phyloP scores from a whole-genome alignment of 1,140 invertebrate genomes.

The Drusus annulatus region DNA sequence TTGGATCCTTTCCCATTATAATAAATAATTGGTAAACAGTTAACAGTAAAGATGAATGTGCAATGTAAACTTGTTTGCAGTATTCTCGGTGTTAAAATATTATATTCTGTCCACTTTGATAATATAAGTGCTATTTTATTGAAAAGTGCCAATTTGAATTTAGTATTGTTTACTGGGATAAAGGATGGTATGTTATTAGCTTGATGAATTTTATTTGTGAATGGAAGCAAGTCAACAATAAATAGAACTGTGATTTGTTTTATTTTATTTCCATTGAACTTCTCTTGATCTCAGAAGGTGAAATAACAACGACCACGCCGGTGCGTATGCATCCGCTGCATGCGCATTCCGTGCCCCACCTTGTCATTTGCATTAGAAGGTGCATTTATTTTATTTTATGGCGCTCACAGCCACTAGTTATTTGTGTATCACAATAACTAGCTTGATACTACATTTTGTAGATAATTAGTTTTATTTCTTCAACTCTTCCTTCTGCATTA shows the following conservation, averaged over 20 bases:
- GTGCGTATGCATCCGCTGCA: not conserved
- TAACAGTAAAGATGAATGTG: conserved; percentile 39
- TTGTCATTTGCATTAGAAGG: conserved; percentile 57
- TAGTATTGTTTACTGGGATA: conserved; percentile 49
- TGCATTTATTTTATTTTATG: conserved; percentile 57
- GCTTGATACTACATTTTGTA: conserved; percentile 53
- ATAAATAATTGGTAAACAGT: not conserved
- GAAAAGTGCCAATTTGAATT: conserved; percentile 58
- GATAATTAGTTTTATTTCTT: conserved; percentile 54
- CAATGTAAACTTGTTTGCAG: conserved; percentile 44
- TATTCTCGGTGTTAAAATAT: conserved; percentile 49
- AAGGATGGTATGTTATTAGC: conserved; percentile 33
- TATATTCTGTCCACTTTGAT: conserved; percentile 54
- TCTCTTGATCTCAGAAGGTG: conserved; percentile 58
- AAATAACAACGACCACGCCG: conserved; percentile 55
- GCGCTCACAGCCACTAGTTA: conserved; percentile 52
- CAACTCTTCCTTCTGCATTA: conserved; percentile 49
- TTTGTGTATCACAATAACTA: conserved; percentile 52
- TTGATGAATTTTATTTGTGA: conserved; percentile 49
- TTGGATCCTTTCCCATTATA: conserved; percentile 5
- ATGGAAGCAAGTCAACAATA: conserved; percentile 55
- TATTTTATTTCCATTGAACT: conserved; percentile 54
- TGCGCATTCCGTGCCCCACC: conserved; percentile 54
- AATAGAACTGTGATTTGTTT: conserved; percentile 55
- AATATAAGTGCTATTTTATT: conserved; percentile 54